Evolutionary conservation across 2,888 invertebrate genomes (phyloP).

Genomic region (Mechanitis messenoides): DNA sequence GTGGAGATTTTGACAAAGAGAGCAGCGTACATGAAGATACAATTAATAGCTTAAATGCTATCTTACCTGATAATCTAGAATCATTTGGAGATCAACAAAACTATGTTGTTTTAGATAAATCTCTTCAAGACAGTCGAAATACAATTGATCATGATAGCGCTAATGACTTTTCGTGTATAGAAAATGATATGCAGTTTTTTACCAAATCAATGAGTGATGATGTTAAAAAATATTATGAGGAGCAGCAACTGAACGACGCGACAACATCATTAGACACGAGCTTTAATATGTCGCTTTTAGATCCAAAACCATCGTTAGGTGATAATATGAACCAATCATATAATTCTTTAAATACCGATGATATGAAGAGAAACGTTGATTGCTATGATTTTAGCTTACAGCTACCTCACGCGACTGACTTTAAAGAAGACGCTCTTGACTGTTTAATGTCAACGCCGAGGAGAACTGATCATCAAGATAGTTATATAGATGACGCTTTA

Average conservation of each 20-base stretch:
- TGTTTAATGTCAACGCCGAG: constrained; percentile 64
- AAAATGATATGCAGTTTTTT: constrained; percentile 70
- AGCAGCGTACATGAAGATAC: constrained; percentile 53
- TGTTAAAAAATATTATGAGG: constrained; percentile 68
- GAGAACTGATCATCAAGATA: constrained; percentile 46
- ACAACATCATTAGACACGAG: constrained; percentile 60
- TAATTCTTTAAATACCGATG: constrained; percentile 55
- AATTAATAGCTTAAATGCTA: constrained; percentile 60
- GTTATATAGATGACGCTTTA: constrained; percentile 41
- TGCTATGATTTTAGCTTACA: constrained; percentile 65
- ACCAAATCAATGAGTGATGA: constrained; percentile 71
- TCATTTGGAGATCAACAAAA: constrained; percentile 64
- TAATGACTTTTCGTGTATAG: constrained; percentile 66
- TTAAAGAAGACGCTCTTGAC: constrained; percentile 61
- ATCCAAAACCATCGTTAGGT: constrained; percentile 54
- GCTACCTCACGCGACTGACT: constrained; percentile 56
- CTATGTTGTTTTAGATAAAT: constrained; percentile 59
- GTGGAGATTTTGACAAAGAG: constrained; percentile 50
- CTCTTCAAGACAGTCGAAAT: constrained; percentile 50
- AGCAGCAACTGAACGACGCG: constrained; percentile 58
- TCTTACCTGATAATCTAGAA: constrained; percentile 65
- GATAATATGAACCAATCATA: constrained; percentile 56
- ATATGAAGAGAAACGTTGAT: constrained; percentile 57
- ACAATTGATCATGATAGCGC: constrained; percentile 52
- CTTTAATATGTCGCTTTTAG: constrained; percentile 63